phyloP scores from a whole-genome alignment of 2,797 vertebrate genomes.

The Galagoides demidoff region DNA sequence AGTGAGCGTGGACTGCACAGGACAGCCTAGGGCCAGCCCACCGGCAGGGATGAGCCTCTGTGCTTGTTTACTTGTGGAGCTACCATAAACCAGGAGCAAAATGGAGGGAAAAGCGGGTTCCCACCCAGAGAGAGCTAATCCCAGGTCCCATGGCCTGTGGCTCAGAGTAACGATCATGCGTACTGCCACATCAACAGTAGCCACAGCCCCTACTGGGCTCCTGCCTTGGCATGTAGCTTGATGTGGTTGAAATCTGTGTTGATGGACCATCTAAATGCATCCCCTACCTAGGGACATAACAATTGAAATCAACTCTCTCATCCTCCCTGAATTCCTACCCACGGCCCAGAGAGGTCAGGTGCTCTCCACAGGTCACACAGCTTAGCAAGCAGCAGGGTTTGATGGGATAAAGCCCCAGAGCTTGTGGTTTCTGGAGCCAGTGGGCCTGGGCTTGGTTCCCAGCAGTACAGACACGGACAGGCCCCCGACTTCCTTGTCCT shows the following conservation, averaged over 20 bases:
- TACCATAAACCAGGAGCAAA: neutral
- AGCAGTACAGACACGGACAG: neutral
- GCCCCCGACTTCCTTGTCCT: neutral
- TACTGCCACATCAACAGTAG: neutral
- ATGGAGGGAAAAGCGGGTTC: too few relatives aligned
- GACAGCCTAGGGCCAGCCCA: neutral
- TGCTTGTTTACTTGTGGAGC: too few relatives aligned
- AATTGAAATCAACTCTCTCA: neutral
- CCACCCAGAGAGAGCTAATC: neutral
- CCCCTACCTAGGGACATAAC: neutral
- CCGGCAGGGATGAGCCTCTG: neutral
- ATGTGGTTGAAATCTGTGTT: neutral
- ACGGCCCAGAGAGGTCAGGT: neutral
- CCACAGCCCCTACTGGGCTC: neutral
- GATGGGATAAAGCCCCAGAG: neutral
- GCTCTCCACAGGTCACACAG: neutral
- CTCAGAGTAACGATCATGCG: accelerated
- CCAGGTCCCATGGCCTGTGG: neutral
- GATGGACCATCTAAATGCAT: neutral
- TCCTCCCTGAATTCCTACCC: neutral
- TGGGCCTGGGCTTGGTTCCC: neutral
- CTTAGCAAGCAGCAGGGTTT: neutral
- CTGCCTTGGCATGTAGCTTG: accelerated
- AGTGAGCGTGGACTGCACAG: accelerated
- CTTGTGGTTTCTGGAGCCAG: neutral